Evolutionary conservation across 2,888 invertebrate genomes (phyloP).

Genomic region (Phortica okadai): DNA sequence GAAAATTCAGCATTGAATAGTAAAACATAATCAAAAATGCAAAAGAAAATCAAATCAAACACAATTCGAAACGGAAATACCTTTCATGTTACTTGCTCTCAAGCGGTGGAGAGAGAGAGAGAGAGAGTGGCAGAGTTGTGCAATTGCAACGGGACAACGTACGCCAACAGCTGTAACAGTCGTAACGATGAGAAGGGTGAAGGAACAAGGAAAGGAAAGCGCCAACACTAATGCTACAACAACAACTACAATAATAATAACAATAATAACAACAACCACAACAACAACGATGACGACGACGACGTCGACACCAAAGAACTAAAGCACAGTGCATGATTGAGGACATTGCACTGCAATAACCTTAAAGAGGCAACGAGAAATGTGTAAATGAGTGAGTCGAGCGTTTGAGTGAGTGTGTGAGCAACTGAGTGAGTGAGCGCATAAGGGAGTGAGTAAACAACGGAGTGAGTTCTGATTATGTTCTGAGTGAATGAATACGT

Average conservation of each 20-base stretch:
- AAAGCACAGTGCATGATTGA: slow-evolving; percentile 55
- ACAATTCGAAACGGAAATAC: slow-evolving; percentile 56
- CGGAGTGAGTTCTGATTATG: slow-evolving; percentile 8
- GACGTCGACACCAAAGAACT: background rate
- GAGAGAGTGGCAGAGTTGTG: slow-evolving; percentile 31
- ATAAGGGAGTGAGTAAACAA: background rate
- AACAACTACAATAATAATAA: slow-evolving; percentile 20
- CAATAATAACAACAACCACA: slow-evolving; percentile 26
- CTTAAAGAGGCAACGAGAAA: slow-evolving; percentile 59
- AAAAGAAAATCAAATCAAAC: slow-evolving; percentile 33
- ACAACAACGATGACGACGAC: slow-evolving; percentile 47
- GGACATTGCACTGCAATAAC: slow-evolving; percentile 73
- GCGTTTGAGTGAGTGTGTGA: background rate
- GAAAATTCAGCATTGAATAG: background rate
- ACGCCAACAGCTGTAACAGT: no score
- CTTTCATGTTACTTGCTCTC: slow-evolving; percentile 54
- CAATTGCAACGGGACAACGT: slow-evolving; percentile 60
- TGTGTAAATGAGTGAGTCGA: slow-evolving; percentile 21
- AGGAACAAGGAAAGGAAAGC: background rate
- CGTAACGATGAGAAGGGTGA: background rate
- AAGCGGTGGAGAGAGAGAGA: slow-evolving; percentile 17
- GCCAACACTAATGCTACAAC: slow-evolving; percentile 6
- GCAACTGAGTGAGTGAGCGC: slow-evolving; percentile 22
- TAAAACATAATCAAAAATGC: slow-evolving; percentile 20
- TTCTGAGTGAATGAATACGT: background rate